These are phyloP conservation scores for Agonum fuliginosum DNA, from an alignment of 2,888 invertebrate species.

Conservation along the genomic window DNA sequence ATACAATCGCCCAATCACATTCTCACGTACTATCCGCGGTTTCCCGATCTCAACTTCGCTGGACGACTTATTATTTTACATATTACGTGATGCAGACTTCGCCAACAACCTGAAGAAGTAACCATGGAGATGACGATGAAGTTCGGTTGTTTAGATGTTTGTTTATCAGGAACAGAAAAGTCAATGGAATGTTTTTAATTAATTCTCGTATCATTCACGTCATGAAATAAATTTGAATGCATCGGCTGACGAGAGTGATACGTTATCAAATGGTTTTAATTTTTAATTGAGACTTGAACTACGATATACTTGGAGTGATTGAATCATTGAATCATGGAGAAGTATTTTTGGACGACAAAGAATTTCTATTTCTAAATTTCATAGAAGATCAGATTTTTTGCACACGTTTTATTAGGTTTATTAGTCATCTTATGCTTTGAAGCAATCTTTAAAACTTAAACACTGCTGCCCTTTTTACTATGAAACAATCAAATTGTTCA, in stretches of 20 bases:
- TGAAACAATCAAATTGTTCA: too few relatives aligned
- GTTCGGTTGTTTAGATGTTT: neutral
- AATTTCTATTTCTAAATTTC: too few relatives aligned
- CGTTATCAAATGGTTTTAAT: neutral
- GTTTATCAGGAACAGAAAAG: neutral
- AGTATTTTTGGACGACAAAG: too few relatives aligned
- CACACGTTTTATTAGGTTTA: too few relatives aligned
- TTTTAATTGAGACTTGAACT: neutral
- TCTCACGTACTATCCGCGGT: neutral
- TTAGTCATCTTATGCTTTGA: too few relatives aligned
- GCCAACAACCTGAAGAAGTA: neutral
- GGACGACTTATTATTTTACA: constrained; percentile 48
- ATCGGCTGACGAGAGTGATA: neutral
- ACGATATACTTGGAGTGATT: too few relatives aligned
- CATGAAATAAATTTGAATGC: neutral
- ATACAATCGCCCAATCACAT: constrained; percentile 9
- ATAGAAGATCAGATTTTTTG: too few relatives aligned
- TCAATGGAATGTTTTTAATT: constrained; percentile 11
- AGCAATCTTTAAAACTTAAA: too few relatives aligned
- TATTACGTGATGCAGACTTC: constrained; percentile 43
- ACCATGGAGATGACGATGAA: neutral
- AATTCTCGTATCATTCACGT: constrained; percentile 2
- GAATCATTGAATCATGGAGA: too few relatives aligned
- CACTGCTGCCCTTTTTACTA: too few relatives aligned
- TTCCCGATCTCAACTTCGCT: neutral